Conservation (phyloP, 2,797 vertebrate genomes). For the Etheostoma nigrum region DNA sequence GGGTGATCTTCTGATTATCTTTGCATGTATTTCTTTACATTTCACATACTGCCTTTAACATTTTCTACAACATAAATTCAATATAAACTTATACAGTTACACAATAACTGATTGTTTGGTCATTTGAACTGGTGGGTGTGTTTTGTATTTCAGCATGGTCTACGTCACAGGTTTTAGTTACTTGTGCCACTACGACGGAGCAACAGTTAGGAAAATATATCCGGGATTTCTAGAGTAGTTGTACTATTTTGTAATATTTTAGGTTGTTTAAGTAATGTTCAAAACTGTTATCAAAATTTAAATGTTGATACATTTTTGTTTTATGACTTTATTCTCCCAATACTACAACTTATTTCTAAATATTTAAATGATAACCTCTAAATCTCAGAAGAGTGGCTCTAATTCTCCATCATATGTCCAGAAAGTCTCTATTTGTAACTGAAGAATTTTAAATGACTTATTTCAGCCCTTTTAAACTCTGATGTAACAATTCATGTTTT, state of each 20-base stretch:
- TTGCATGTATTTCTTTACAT: slow-evolving; percentile 17
- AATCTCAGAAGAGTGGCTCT: neutral
- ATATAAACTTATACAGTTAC: slow-evolving; percentile 32
- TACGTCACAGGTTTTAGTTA: neutral
- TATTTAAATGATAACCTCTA: neutral
- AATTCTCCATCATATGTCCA: neutral
- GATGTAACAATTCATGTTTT: neutral
- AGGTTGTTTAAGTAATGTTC: no score
- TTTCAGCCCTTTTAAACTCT: neutral
- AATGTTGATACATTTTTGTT: neutral
- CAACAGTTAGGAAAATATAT: neutral
- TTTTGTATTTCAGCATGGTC: no score
- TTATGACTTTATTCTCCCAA: neutral
- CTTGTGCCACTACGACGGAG: neutral
- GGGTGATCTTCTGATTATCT: slow-evolving; percentile 43
- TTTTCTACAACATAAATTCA: slow-evolving; percentile 24
- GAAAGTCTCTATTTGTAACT: neutral
- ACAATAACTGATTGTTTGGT: slow-evolving; percentile 19
- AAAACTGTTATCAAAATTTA: neutral
- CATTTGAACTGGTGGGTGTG: no score
- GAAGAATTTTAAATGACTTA: neutral
- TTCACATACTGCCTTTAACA: neutral
- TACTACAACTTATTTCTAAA: neutral
- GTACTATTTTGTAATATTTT: no score
- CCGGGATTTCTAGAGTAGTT: neutral